Evolutionary conservation across 2,797 vertebrate species (phyloP).

Genomic region (Babyrousa celebensis): DNA sequence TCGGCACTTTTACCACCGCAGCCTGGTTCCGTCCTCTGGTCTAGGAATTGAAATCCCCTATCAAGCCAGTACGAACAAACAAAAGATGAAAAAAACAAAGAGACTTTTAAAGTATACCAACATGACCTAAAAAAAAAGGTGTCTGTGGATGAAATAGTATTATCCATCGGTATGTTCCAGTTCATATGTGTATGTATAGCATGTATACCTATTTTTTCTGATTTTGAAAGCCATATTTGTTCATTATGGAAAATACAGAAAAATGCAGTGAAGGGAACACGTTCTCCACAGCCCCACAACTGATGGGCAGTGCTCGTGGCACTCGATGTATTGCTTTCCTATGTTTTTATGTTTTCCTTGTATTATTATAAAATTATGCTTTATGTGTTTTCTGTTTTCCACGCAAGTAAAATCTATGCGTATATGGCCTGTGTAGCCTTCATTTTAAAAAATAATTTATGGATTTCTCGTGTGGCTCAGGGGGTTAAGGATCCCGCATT

Average conservation of each 20-base stretch:
- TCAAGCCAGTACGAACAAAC: no score
- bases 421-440: not conserved
- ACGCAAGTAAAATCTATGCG: not conserved
- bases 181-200: accelerated
- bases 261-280: not conserved
- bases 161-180: not conserved
- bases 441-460: not conserved
- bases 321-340: not conserved
- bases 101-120: not conserved
- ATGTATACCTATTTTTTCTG: not conserved
- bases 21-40: no score
- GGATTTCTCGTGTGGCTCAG: no score
- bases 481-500: no score
- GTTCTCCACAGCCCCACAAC: accelerated
- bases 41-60: no score
- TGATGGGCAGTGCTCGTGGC: not conserved
- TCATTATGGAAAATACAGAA: not conserved
- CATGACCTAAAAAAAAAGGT: not conserved
- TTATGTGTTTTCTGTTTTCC: not conserved
- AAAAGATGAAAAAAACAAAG: not conserved
- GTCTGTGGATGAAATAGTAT: not conserved
- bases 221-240: not conserved
- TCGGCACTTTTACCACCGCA: no score
- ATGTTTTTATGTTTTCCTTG: not conserved
- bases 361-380: no score